Evolutionary conservation across 2,113 vertebrate genomes (phyloP).

Genomic region (Myanophis thanlyinensis): DNA sequence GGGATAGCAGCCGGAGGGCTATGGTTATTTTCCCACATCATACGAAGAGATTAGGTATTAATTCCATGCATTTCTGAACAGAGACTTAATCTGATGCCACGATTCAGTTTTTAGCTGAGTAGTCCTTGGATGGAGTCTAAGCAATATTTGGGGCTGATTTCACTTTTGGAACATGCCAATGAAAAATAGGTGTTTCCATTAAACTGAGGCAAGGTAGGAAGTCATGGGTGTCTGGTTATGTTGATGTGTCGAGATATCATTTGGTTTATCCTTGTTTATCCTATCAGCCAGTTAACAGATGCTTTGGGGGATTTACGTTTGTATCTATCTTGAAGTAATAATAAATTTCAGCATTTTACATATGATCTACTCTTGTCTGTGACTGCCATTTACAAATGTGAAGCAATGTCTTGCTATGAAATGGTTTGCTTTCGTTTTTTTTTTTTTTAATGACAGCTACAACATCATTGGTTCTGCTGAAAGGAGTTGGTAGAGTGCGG

Average conservation of each 20-base stretch:
- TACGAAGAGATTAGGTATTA: not conserved
- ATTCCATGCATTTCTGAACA: not conserved
- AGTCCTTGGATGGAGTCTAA: not conserved
- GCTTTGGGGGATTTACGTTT: not conserved
- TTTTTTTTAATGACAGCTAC: not conserved
- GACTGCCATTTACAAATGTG: not conserved
- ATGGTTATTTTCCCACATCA: not conserved
- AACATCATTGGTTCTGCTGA: not conserved
- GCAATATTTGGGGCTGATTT: not conserved
- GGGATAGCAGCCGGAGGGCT: not conserved
- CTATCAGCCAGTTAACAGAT: not conserved
- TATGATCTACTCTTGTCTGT: not conserved
- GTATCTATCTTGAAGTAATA: not conserved
- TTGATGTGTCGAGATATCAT: not conserved
- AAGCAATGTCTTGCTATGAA: not conserved
- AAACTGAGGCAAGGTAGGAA: not conserved
- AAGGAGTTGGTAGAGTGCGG: not conserved
- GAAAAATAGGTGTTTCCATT: not conserved
- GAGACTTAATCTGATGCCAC: not conserved
- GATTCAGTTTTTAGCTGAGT: not conserved
- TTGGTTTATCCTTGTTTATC: not conserved
- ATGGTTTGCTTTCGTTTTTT: not conserved
- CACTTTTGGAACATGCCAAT: not conserved
- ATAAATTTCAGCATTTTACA: not conserved
- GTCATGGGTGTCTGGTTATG: not conserved